A percentile compares a stretch with the other conserved stretches of the same genome.
Conservation (phyloP, 2,888 invertebrate species). For the Antitype chi region DNA sequence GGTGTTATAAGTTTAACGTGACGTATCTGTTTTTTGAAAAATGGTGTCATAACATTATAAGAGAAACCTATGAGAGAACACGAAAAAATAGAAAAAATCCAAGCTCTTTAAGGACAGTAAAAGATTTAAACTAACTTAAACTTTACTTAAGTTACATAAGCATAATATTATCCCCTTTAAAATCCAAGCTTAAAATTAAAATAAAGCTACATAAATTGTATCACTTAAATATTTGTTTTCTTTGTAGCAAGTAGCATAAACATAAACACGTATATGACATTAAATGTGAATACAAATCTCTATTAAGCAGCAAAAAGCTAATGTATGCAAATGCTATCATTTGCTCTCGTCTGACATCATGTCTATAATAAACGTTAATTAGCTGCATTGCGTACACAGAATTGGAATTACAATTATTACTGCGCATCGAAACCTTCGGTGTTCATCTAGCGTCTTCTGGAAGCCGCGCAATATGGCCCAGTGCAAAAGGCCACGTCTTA, state of each 20-base stretch:
- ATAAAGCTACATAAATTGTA: too few species aligned
- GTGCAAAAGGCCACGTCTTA: too few species aligned
- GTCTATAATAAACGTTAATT: constrained; percentile 28
- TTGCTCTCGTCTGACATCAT: constrained; percentile 14
- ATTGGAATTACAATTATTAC: constrained; percentile 31
- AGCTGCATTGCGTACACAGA: constrained; percentile 8
- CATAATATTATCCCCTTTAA: neutral
- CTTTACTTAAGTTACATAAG: neutral
- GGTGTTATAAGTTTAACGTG: too few species aligned
- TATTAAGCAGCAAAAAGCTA: constrained; percentile 19
- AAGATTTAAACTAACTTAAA: neutral
- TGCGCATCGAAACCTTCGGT: neutral
- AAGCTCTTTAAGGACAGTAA: too few species aligned
- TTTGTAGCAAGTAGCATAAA: neutral
- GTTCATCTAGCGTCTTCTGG: neutral
- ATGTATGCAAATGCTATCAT: constrained; percentile 34
- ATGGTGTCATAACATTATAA: too few species aligned
- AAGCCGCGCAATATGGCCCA: too few species aligned
- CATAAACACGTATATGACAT: neutral
- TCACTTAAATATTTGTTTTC: neutral
- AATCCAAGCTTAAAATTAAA: neutral
- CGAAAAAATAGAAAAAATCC: too few species aligned
- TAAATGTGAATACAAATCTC: constrained; percentile 11
- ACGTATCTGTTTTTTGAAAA: too few species aligned
- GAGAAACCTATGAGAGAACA: too few species aligned